phyloP scores from a whole-genome alignment of 2,797 vertebrate species.

The Ciconia nigra region DNA sequence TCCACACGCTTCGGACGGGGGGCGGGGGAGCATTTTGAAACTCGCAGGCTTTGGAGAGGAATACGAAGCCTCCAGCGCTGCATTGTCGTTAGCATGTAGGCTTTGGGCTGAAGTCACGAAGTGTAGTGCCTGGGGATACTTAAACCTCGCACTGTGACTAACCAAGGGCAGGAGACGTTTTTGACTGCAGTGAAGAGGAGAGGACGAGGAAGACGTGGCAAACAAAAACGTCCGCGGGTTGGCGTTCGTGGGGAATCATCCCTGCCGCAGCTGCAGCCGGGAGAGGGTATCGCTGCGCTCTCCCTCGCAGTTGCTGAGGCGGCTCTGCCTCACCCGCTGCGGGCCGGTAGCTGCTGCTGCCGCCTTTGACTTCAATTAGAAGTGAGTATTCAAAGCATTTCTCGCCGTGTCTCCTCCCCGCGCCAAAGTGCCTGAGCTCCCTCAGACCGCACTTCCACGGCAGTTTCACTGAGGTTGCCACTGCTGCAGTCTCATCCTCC shows the following conservation, averaged over 20 bases:
- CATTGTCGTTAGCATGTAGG: background rate
- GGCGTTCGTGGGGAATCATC: background rate
- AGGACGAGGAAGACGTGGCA: accelerated
- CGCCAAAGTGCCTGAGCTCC: background rate
- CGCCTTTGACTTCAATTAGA: no score
- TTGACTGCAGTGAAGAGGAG: accelerated
- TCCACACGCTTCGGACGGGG: accelerated
- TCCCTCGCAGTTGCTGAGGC: accelerated
- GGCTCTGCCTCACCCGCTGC: background rate
- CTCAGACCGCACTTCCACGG: accelerated
- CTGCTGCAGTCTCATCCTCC: background rate
- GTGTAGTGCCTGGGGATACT: no score
- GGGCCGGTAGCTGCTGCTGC: no score
- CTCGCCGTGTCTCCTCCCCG: background rate
- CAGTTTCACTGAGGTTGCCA: accelerated
- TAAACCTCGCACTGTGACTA: background rate
- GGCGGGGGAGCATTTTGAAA: accelerated
- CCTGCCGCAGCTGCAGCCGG: background rate
- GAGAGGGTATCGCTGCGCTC: background rate
- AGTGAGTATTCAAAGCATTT: background rate
- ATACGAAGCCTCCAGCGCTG: accelerated
- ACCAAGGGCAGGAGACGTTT: accelerated
- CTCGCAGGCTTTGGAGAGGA: no score
- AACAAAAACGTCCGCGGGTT: accelerated
- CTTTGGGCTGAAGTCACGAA: no score